Evolutionary conservation across 2,113 vertebrate species (phyloP).

Genomic region (Cariama cristata): DNA sequence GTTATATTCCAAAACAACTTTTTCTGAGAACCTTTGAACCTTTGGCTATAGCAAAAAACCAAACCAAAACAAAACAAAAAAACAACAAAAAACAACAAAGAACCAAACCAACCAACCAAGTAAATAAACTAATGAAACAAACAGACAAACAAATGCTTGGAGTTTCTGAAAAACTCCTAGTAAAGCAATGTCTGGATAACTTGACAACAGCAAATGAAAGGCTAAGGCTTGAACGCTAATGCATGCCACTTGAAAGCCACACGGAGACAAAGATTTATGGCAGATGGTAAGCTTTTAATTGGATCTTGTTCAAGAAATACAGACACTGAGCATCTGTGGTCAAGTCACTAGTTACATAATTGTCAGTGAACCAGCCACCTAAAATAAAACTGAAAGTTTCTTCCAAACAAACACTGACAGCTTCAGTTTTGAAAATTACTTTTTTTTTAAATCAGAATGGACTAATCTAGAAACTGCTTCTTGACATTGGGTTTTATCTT

Average conservation of each 20-base stretch:
- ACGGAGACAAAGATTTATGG: background rate
- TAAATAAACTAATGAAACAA: background rate
- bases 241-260: background rate
- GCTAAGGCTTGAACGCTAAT: background rate
- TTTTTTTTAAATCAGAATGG: background rate
- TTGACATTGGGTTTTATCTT: background rate
- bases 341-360: background rate
- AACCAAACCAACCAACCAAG: background rate
- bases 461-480: background rate
- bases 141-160: background rate
- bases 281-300: slow-evolving; percentile 37
- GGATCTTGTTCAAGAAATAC: slow-evolving; percentile 1
- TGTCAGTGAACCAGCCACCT: background rate
- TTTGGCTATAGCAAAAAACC: background rate
- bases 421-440: background rate
- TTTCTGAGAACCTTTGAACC: background rate
- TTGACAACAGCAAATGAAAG: background rate
- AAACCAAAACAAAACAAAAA: background rate
- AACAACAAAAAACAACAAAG: background rate
- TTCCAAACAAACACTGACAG: background rate
- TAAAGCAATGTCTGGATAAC: background rate
- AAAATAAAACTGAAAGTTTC: background rate
- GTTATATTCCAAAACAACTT: background rate
- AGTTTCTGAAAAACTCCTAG: background rate
- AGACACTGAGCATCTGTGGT: background rate